Evolutionary conservation across 1,140 invertebrate genomes (phyloP).

Genomic region (Berghia stephanieae): DNA sequence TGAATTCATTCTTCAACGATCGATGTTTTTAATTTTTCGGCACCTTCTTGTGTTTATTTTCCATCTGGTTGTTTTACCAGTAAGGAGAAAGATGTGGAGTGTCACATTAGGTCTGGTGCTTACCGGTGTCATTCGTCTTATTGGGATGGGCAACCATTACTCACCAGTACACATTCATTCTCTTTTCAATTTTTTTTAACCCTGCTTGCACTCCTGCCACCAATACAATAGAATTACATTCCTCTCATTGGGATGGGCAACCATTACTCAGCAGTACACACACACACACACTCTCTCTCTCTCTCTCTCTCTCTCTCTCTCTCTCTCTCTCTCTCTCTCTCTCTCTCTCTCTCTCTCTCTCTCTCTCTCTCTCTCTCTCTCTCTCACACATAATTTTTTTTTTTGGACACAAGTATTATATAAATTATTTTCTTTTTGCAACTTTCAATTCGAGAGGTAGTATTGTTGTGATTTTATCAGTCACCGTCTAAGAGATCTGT

Average conservation of each 20-base stretch:
- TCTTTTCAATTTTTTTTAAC: too few relatives aligned
- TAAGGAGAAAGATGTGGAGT: neutral
- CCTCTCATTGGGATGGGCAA: neutral
- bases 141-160: neutral
- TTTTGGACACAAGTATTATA: too few relatives aligned
- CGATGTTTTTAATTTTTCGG: too few relatives aligned
- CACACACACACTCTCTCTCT: constrained; percentile 9
- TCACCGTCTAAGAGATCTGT: too few relatives aligned
- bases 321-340: neutral
- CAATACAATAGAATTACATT: too few relatives aligned
- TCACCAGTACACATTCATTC: neutral
- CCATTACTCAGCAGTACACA: neutral
- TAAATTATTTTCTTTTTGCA: neutral
- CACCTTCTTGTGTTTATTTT: too few relatives aligned
- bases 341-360: neutral
- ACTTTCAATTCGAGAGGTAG: too few relatives aligned
- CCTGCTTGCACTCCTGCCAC: too few relatives aligned
- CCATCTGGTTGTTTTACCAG: neutral
- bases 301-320: neutral
- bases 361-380: constrained; percentile 13
- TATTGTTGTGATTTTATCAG: too few relatives aligned
- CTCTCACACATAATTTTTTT: too few relatives aligned
- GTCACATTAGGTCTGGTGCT: neutral
- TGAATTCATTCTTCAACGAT: too few relatives aligned
- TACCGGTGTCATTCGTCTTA: neutral